phyloP scores from a whole-genome alignment of 1,140 invertebrate species.

The Agrilus planipennis region DNA sequence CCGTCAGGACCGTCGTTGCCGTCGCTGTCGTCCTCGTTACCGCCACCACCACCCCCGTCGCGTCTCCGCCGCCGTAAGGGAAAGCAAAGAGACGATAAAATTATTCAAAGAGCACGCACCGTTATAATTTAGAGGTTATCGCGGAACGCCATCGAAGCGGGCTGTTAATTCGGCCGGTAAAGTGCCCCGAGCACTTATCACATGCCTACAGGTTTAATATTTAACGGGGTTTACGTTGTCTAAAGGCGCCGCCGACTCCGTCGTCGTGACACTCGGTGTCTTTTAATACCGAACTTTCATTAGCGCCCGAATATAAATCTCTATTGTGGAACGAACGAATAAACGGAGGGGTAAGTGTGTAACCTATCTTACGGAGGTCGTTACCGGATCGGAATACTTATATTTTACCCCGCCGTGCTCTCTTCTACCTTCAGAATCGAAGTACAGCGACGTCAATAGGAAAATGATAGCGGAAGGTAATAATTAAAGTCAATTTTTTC shows the following conservation, averaged over 20 bases:
- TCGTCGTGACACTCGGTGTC: slow-evolving; percentile 25
- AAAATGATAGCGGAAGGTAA: too few relatives aligned
- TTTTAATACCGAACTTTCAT: slow-evolving; percentile 32
- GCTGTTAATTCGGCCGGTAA: slow-evolving; percentile 16
- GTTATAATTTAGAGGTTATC: slow-evolving; percentile 7
- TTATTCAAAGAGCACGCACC: slow-evolving; percentile 7
- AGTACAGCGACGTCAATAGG: too few relatives aligned
- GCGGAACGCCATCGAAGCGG: slow-evolving; percentile 4
- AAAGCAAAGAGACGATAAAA: neutral
- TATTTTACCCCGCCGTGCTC: too few relatives aligned
- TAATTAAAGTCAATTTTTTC: too few relatives aligned
- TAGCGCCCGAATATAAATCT: slow-evolving; percentile 30
- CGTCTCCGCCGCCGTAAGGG: too few relatives aligned
- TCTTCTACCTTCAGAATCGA: too few relatives aligned
- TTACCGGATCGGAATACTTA: too few relatives aligned
- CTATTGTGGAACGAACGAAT: slow-evolving; percentile 24
- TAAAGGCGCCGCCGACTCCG: slow-evolving; percentile 16
- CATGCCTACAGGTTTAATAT: slow-evolving; percentile 30
- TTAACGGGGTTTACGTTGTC: slow-evolving; percentile 21
- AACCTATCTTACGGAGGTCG: too few relatives aligned
- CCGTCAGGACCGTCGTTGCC: too few relatives aligned
- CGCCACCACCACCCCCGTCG: too few relatives aligned
- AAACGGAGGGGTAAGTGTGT: too few relatives aligned
- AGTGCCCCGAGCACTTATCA: slow-evolving; percentile 29
- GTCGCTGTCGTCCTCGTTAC: too few relatives aligned